These are phyloP conservation scores for Pimephales promelas DNA, from an alignment of 2,113 vertebrate genomes.

Conservation along the genomic window DNA sequence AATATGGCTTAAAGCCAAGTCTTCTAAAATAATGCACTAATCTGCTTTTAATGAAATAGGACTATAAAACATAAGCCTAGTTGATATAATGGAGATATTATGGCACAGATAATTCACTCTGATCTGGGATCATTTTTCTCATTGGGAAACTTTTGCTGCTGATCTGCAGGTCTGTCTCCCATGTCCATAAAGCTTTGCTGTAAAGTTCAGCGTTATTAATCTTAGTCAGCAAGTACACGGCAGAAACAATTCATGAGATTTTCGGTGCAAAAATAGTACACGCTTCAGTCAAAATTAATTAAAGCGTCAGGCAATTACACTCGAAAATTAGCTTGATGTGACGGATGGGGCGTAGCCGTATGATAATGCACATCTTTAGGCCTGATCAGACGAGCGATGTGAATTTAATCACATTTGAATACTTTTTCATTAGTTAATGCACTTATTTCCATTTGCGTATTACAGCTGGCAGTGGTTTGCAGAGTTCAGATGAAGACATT, in stretches of 20 bases:
- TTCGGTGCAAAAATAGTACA: constrained; percentile 15
- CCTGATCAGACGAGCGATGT: neutral
- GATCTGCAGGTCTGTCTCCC: neutral
- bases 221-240: neutral
- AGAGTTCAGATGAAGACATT: neutral
- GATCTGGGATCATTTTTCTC: constrained; percentile 4
- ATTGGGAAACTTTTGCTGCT: neutral
- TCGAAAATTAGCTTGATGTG: constrained; percentile 11
- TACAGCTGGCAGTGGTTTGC: neutral
- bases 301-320: constrained; percentile 13
- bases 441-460: neutral
- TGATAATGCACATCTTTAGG: constrained; percentile 18
- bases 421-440: neutral
- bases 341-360: neutral
- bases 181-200: neutral
- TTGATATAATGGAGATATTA: neutral
- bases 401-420: constrained; percentile 19
- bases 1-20: neutral
- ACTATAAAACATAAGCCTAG: neutral
- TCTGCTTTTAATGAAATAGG: neutral
- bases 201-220: constrained; percentile 7
- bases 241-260: constrained; percentile 11
- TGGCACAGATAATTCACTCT: too few relatives aligned
- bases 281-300: constrained; percentile 2
- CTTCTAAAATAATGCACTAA: neutral